These are phyloP conservation scores for Ivindomyrus marchei DNA, from an alignment of 2,113 vertebrate genomes.

Conservation along the genomic window DNA sequence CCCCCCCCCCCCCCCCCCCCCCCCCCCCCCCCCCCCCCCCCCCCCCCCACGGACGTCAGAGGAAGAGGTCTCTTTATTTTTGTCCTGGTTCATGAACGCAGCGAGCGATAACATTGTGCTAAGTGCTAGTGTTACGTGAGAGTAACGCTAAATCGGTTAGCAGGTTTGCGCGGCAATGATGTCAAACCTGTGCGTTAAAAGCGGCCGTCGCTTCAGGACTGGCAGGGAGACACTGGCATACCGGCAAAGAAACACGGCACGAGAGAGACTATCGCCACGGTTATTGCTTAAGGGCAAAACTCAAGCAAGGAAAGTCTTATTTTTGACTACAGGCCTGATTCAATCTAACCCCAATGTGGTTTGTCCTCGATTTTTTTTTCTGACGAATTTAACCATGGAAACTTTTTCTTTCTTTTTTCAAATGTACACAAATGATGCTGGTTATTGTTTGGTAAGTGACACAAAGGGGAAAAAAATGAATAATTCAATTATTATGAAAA, in stretches of 20 bases:
- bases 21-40: no score
- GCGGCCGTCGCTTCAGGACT: background rate
- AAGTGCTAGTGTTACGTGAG: background rate
- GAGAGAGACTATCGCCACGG: background rate
- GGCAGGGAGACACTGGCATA: background rate
- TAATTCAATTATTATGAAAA: background rate
- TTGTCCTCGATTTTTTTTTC: slow-evolving; percentile 16
- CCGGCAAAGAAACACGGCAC: background rate
- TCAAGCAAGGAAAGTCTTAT: slow-evolving; percentile 12
- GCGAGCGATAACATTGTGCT: background rate
- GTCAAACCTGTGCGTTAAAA: background rate
- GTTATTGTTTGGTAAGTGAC: background rate
- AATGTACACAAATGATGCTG: slow-evolving; percentile 12
- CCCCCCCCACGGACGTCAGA: background rate
- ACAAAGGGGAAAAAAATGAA: background rate
- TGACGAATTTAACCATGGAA: slow-evolving; percentile 13
- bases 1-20: no score
- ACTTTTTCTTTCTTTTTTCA: background rate
- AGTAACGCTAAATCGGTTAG: background rate
- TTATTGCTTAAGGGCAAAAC: background rate
- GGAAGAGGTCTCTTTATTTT: background rate
- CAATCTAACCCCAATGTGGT: slow-evolving; percentile 19
- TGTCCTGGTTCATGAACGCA: background rate
- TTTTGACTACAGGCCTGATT: slow-evolving; percentile 21
- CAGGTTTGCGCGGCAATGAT: background rate